Conservation (phyloP, 2,797 vertebrate genomes). For the Microctenopoma steveboyesi region DNA sequence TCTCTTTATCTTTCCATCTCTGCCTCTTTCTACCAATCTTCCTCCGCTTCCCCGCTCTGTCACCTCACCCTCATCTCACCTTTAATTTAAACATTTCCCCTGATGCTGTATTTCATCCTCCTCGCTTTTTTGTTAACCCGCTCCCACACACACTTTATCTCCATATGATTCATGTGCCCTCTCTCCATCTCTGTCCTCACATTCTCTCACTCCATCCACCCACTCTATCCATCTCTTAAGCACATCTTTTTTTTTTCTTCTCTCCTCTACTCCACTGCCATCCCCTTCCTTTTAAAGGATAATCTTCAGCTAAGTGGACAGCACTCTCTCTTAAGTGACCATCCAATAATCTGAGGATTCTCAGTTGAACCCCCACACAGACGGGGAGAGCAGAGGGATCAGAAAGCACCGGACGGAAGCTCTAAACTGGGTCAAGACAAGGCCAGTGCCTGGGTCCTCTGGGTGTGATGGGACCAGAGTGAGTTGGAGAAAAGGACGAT, state of each 20-base stretch:
- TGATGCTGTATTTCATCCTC: conserved; percentile 47
- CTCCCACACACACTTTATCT: conserved; percentile 77
- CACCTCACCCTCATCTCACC: conserved; percentile 67
- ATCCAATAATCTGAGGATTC: conserved; percentile 76
- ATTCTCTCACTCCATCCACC: conserved; percentile 63
- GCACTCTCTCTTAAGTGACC: conserved; percentile 81
- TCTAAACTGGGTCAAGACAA: conserved; percentile 87
- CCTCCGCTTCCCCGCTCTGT: conserved; percentile 49
- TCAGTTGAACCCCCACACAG: conserved; percentile 46
- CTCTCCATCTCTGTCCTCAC: conserved; percentile 56
- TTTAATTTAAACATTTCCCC: conserved; percentile 84
- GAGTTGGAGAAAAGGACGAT: conserved; percentile 79
- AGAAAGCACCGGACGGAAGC: conserved; percentile 67
- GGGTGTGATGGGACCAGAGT: conserved; percentile 80
- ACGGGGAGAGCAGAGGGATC: conserved; percentile 33
- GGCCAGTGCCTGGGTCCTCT: conserved; percentile 57
- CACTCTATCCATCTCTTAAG: conserved; percentile 68
- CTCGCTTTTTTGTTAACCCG: conserved; percentile 70
- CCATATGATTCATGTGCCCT: conserved; percentile 72
- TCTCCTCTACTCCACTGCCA: conserved; percentile 55
- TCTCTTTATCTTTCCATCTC: conserved; percentile 73
- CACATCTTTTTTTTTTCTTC: conserved; percentile 79
- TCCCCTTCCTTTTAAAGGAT: conserved; percentile 89
- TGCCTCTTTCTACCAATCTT: conserved; percentile 54
- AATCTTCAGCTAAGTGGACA: conserved; percentile 95